Percentiles rank a stretch among this genome's conserved stretches.
Conservation (phyloP, 2,113 vertebrate species). For the Octodon degus region DNA sequence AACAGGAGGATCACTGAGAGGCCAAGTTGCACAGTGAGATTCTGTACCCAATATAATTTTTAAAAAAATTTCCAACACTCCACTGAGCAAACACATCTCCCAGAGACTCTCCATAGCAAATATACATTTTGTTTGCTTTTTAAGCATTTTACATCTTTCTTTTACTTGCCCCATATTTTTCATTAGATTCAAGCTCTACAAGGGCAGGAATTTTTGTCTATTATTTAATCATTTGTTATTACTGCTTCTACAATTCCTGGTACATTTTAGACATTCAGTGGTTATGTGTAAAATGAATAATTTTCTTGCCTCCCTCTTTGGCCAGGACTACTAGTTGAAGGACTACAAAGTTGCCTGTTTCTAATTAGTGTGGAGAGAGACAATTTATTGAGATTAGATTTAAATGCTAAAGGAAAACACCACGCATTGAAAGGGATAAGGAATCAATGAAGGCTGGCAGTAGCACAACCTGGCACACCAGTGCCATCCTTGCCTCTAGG, state of each 20-base stretch:
- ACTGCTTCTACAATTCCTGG: not conserved
- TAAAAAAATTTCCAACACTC: not conserved
- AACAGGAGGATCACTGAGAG: too few species aligned
- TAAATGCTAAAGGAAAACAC: not conserved
- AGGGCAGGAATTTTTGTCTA: not conserved
- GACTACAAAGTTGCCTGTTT: not conserved
- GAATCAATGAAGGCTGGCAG: not conserved
- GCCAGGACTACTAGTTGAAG: not conserved
- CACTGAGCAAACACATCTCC: not conserved
- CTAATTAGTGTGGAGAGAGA: not conserved
- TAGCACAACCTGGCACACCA: not conserved
- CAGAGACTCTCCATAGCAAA: not conserved
- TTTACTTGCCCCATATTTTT: not conserved
- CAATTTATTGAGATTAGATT: constrained; percentile 4
- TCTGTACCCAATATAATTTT: too few species aligned
- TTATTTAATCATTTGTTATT: not conserved
- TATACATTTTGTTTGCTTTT: not conserved
- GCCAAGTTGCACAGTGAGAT: too few species aligned
- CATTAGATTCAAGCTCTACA: not conserved
- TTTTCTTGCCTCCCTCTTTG: not conserved
- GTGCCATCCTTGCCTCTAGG: not conserved
- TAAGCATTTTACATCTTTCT: not conserved
- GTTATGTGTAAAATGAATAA: not conserved
- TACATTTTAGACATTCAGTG: not conserved
- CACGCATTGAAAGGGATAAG: not conserved